Percentiles rank a stretch among this genome's conserved stretches.
Conservation (phyloP, 1,140 invertebrate species). For the Bombus pyrosoma region DNA sequence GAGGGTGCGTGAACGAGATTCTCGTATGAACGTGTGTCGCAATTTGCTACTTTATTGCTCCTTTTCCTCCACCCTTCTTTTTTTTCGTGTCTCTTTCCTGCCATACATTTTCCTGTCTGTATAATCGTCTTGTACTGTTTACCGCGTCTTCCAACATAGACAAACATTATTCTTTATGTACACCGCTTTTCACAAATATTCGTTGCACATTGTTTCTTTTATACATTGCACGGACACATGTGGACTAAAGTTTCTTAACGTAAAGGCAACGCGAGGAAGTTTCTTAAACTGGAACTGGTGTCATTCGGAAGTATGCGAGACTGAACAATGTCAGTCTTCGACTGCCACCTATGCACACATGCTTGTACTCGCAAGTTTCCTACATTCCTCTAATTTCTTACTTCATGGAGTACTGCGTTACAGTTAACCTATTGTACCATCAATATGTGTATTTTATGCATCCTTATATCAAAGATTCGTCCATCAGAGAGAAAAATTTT, state of each 20-base stretch:
- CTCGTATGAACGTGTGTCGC: slow-evolving; percentile 28
- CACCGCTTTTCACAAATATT: background rate
- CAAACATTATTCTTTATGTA: background rate
- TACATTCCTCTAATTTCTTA: background rate
- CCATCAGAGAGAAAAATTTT: background rate
- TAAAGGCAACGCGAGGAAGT: background rate
- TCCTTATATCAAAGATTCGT: background rate
- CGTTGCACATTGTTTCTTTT: background rate
- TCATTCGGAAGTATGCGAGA: background rate
- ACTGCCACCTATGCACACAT: background rate
- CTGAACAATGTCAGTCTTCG: background rate
- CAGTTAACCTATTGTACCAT: too few relatives aligned
- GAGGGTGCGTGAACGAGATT: background rate
- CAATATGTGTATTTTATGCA: background rate
- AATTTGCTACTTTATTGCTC: slow-evolving; percentile 8
- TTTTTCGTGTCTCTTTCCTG: background rate
- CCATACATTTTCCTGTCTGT: background rate
- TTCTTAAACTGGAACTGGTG: too few relatives aligned
- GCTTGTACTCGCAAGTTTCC: background rate
- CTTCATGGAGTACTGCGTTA: background rate
- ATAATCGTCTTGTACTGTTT: background rate
- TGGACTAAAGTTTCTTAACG: background rate
- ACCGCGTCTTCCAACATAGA: background rate
- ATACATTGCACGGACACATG: background rate
- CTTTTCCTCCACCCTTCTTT: background rate